Conservation (phyloP, 2,113 vertebrate genomes). For the Orientallactaga bullata region DNA sequence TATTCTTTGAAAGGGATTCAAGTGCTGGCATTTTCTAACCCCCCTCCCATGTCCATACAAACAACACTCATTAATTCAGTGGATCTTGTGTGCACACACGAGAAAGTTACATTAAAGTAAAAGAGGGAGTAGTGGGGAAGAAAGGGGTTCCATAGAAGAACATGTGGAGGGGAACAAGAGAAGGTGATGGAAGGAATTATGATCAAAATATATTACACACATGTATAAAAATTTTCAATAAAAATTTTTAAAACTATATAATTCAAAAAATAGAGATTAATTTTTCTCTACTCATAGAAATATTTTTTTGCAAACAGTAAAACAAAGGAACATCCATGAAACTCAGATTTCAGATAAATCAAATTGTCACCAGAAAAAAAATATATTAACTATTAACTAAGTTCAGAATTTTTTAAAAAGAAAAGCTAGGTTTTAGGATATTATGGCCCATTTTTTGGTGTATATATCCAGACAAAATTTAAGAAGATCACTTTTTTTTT, state of each 20-base stretch:
- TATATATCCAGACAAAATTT: neutral
- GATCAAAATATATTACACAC: too few species aligned
- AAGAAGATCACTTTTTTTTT: neutral
- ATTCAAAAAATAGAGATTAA: too few species aligned
- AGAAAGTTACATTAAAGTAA: too few species aligned
- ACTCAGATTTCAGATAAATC: conserved; percentile 41
- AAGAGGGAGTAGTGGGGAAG: too few species aligned
- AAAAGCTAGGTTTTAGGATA: conserved; percentile 41
- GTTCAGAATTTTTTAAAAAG: conserved; percentile 16
- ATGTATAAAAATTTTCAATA: too few species aligned
- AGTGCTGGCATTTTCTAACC: neutral
- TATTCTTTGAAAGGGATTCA: neutral
- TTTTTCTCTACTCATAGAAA: conserved; percentile 49
- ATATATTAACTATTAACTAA: conserved; percentile 31
- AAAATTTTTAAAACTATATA: too few species aligned
- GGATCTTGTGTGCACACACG: too few species aligned
- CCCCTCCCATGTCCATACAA: too few species aligned
- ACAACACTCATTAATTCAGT: too few species aligned
- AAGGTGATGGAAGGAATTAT: too few species aligned
- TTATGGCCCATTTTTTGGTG: neutral
- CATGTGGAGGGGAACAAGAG: too few species aligned
- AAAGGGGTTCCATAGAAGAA: too few species aligned
- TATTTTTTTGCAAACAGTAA: neutral
- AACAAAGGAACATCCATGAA: conserved; percentile 9
- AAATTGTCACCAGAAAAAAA: conserved; percentile 30